Percentiles rank a stretch among this genome's conserved stretches.
Conservation (phyloP, 2,113 vertebrate species). For the Aptenodytes patagonicus region DNA sequence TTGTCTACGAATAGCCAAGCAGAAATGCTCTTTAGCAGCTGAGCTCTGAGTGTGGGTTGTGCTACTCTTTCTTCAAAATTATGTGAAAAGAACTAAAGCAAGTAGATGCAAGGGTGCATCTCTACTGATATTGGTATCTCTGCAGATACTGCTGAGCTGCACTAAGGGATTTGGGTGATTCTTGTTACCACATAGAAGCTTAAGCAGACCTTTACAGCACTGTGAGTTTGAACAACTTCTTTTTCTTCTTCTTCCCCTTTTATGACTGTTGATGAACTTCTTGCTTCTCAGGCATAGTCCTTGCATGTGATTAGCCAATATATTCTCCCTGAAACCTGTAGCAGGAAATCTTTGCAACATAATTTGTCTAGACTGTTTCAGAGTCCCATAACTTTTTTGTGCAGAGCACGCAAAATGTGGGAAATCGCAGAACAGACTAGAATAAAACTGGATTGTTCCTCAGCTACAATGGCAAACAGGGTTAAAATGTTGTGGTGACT, state of each 20-base stretch:
- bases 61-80: background rate
- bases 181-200: background rate
- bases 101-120: background rate
- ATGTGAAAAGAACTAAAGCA: background rate
- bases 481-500: background rate
- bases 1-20: background rate
- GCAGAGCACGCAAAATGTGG: background rate
- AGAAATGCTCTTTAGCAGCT: background rate
- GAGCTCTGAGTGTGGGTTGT: background rate
- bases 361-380: background rate
- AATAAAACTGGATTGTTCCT: background rate
- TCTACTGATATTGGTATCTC: fast-evolving
- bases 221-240: background rate
- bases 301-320: background rate
- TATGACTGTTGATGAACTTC: background rate
- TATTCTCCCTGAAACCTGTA: background rate
- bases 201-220: background rate
- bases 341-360: background rate
- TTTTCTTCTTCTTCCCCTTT: background rate
- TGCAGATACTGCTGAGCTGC: background rate
- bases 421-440: background rate
- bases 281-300: background rate
- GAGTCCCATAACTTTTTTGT: background rate
- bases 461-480: background rate
- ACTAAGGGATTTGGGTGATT: background rate